Conservation (phyloP, 1,140 invertebrate genomes). For the Aphaenogaster rudis region DNA sequence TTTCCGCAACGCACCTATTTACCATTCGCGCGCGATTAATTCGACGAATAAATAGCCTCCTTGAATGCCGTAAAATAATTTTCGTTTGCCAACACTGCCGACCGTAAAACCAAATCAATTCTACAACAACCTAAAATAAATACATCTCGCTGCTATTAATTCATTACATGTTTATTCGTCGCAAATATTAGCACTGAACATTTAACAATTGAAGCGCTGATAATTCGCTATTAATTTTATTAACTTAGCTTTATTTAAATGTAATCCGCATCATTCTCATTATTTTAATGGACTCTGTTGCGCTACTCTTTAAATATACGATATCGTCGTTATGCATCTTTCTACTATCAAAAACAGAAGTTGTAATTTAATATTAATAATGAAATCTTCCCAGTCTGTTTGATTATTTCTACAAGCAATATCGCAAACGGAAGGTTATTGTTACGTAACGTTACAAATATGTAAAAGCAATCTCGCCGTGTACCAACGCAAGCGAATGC, state of each 20-base stretch:
- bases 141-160: conserved; percentile 42
- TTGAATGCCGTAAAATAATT: conserved; percentile 57
- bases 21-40: conserved; percentile 59
- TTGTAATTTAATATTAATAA: neutral
- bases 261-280: neutral
- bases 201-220: conserved; percentile 41
- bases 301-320: neutral
- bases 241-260: conserved; percentile 13
- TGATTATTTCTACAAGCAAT: neutral
- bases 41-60: conserved; percentile 56
- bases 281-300: conserved; percentile 27
- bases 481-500: neutral
- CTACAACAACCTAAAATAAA: conserved; percentile 56
- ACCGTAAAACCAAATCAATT: conserved; percentile 60
- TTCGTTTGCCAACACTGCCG: conserved; percentile 13
- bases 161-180: conserved; percentile 47
- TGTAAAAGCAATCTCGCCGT: neutral
- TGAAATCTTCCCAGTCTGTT: neutral
- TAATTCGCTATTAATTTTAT: conserved; percentile 36
- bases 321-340: neutral
- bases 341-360: neutral
- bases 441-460: neutral
- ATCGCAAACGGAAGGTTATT: neutral
- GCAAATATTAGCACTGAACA: conserved; percentile 38
- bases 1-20: conserved; percentile 53